Conservation (phyloP, 2,888 invertebrate species). For the Ornithoptera alexandrae region DNA sequence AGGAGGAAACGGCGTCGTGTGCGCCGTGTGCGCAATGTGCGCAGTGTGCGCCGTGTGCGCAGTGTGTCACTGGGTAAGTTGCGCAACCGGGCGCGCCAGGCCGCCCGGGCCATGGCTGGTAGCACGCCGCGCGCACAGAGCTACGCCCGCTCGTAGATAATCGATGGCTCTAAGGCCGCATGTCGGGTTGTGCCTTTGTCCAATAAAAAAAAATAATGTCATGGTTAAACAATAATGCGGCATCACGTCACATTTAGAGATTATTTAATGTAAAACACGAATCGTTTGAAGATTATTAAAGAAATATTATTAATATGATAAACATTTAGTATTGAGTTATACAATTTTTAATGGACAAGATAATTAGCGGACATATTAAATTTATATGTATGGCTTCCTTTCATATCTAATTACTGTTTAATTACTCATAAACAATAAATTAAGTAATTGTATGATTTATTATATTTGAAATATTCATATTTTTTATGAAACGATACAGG, state of each 20-base stretch:
- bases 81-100: conserved; percentile 26
- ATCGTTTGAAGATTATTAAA: no score
- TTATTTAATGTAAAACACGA: background rate
- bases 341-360: no score
- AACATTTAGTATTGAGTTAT: no score
- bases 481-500: no score
- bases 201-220: conserved; percentile 24
- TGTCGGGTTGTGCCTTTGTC: conserved; percentile 10
- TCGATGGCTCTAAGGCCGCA: conserved; percentile 24
- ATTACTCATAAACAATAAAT: no score
- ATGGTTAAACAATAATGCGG: conserved; percentile 2
- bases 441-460: no score
- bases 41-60: no score
- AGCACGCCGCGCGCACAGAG: conserved; percentile 11
- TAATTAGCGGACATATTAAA: no score
- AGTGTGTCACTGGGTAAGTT: conserved; percentile 37
- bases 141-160: conserved; percentile 2
- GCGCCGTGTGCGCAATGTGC: background rate
- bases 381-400: no score
- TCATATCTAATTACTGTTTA: no score
- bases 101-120: conserved; percentile 3
- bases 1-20: conserved; percentile 32
- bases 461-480: no score
- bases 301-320: no score
- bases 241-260: background rate